Evolutionary conservation across 2,113 vertebrate genomes (phyloP).

Genomic region (zebrafish (Danio rerio)): DNA sequence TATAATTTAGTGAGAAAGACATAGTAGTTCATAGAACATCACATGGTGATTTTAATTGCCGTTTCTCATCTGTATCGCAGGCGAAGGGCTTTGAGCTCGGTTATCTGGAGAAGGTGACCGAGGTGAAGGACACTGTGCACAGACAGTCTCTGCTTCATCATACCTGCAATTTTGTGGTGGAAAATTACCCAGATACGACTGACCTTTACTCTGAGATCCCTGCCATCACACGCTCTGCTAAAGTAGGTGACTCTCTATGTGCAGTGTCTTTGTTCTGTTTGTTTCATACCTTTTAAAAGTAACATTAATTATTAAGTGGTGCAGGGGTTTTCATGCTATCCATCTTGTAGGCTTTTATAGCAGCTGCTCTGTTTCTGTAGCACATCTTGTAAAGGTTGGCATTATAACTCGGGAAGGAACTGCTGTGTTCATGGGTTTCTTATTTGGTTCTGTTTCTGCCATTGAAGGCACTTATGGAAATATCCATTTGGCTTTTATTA

Average conservation of each 20-base stretch:
- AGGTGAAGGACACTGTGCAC: conserved; percentile 97
- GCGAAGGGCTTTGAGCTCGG: conserved; percentile 92
- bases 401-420: not conserved
- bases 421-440: not conserved
- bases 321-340: not conserved
- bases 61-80: conserved; percentile 66
- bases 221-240: conserved; percentile 88
- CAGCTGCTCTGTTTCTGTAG: not conserved
- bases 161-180: conserved; percentile 87
- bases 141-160: conserved; percentile 93
- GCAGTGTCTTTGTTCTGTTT: not conserved
- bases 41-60: not conserved
- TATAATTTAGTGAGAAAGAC: not conserved
- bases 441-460: not conserved
- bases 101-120: conserved; percentile 95
- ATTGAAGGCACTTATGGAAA: not conserved
- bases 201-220: conserved; percentile 95
- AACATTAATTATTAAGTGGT: not conserved
- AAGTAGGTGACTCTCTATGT: conserved; percentile 75
- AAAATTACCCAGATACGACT: conserved; percentile 86
- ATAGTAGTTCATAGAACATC: not conserved
- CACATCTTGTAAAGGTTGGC: not conserved
- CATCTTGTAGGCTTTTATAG: not conserved
- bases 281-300: not conserved
- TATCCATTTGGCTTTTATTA: not conserved